These are phyloP conservation scores for Propsilocerus akamusi DNA, from an alignment of 1,140 invertebrate genomes.

Conservation along the genomic window DNA sequence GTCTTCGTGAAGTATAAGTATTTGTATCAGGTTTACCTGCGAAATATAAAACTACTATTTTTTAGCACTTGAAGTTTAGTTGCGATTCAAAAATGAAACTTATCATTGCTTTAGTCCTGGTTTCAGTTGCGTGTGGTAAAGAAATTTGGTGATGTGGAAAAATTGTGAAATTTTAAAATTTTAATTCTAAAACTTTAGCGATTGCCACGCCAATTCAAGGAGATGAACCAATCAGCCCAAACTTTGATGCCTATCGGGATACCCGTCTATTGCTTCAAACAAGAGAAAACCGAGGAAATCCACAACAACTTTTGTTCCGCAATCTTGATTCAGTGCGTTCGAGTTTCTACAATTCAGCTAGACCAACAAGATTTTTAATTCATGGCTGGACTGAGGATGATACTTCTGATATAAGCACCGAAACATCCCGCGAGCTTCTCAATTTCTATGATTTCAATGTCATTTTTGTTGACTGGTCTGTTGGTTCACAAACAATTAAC, in stretches of 20 bases:
- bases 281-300: not conserved
- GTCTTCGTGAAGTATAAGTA: no score
- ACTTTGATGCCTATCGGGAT: not conserved
- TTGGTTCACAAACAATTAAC: conserved; percentile 1
- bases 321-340: not conserved
- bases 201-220: not conserved
- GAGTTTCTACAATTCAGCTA: not conserved
- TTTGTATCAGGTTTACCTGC: no score
- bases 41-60: no score
- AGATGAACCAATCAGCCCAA: not conserved
- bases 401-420: not conserved
- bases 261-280: not conserved
- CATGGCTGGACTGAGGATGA: not conserved
- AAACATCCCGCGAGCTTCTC: not conserved
- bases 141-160: not conserved
- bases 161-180: not conserved
- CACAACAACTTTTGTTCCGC: not conserved
- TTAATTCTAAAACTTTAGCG: not conserved
- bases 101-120: not conserved
- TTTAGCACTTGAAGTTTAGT: no score
- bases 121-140: not conserved
- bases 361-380: not conserved
- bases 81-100: not conserved
- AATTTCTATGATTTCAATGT: not conserved
- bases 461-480: not conserved